phyloP scores from a whole-genome alignment of 2,797 vertebrate genomes.

The Dipus sagitta region DNA sequence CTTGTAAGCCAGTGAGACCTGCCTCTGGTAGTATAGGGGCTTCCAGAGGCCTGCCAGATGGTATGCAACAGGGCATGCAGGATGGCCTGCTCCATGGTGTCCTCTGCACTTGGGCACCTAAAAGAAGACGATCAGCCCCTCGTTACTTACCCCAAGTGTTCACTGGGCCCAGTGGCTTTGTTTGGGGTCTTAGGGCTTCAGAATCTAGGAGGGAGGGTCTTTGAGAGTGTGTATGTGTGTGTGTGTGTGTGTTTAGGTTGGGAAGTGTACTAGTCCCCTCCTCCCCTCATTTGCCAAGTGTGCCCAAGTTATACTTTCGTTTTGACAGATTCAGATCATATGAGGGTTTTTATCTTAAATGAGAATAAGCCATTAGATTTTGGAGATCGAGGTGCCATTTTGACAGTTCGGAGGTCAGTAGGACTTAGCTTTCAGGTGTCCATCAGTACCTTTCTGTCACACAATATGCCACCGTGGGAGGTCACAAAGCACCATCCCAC shows the following conservation, averaged over 20 bases:
- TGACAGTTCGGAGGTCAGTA: not conserved
- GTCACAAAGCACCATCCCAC: not conserved
- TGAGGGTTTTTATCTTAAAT: not conserved
- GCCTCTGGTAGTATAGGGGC: not conserved
- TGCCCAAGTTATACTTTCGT: not conserved
- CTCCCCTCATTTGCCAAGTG: not conserved
- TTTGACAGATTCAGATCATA: not conserved
- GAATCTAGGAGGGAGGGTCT: not conserved
- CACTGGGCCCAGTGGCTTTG: constrained; percentile 6
- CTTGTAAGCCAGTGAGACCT: not conserved
- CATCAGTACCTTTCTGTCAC: not conserved
- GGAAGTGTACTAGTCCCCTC: not conserved
- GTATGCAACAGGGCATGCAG: not conserved
- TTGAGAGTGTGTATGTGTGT: not conserved
- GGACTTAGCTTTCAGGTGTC: not conserved
- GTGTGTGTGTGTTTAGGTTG: not conserved
- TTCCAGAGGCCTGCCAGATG: not conserved
- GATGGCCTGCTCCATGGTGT: not conserved
- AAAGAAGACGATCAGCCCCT: constrained; percentile 63
- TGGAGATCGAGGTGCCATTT: not conserved
- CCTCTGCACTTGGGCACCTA: constrained; percentile 70
- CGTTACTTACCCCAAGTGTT: constrained; percentile 56
- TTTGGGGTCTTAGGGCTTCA: not conserved
- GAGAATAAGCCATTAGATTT: not conserved
- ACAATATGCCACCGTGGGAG: rapidly evolving